phyloP scores from a whole-genome alignment of 2,797 vertebrate genomes.

The Sparus aurata region DNA sequence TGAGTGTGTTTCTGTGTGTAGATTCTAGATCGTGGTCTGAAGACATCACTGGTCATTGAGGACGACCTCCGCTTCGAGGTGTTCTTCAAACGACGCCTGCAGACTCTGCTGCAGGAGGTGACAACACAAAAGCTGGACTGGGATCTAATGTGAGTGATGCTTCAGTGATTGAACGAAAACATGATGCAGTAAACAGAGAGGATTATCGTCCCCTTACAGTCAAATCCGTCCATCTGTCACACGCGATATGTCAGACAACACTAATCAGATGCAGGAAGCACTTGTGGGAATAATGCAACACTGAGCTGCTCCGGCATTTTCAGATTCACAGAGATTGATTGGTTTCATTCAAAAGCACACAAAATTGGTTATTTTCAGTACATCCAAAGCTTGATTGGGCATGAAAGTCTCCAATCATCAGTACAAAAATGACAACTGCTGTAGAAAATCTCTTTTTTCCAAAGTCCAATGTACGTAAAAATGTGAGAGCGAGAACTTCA shows the following conservation, averaged over 20 bases:
- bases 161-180: slow-evolving; percentile 22
- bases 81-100: slow-evolving; percentile 92
- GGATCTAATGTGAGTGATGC: slow-evolving; percentile 91
- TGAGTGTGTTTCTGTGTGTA: slow-evolving; percentile 43
- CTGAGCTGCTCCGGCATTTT: slow-evolving; percentile 13
- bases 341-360: neutral
- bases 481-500: neutral
- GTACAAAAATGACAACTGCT: neutral
- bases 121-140: slow-evolving; percentile 88
- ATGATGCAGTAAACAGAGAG: slow-evolving; percentile 53
- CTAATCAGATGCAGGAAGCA: slow-evolving; percentile 40
- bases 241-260: slow-evolving; percentile 36
- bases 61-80: slow-evolving; percentile 95
- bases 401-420: neutral
- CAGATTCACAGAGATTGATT: neutral
- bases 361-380: neutral
- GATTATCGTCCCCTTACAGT: slow-evolving; percentile 54
- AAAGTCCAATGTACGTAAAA: neutral
- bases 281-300: slow-evolving; percentile 35
- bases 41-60: slow-evolving; percentile 90
- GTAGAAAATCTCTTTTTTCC: neutral
- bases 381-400: neutral
- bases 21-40: slow-evolving; percentile 87
- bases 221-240: slow-evolving; percentile 69
- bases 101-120: slow-evolving; percentile 89